These are phyloP conservation scores for Drosophila lacertosa DNA, from an alignment of 1,140 invertebrate species.

Conservation along the genomic window DNA sequence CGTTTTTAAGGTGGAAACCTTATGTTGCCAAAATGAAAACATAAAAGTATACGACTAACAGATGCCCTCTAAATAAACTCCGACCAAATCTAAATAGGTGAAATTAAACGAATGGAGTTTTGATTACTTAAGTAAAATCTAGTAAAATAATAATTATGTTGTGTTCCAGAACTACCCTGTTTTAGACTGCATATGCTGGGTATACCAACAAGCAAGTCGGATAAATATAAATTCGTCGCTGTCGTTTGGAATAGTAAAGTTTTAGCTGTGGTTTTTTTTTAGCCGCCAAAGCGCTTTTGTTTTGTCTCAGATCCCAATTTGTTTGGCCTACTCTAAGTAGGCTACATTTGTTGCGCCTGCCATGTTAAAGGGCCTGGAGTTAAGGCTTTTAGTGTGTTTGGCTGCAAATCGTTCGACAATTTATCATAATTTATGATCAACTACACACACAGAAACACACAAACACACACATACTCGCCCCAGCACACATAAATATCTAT, in stretches of 20 bases:
- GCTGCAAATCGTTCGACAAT: conserved; percentile 53
- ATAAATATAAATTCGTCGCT: conserved; percentile 40
- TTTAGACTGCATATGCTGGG: neutral
- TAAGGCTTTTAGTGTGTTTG: conserved; percentile 48
- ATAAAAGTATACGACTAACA: neutral
- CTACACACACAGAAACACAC: conserved; percentile 9
- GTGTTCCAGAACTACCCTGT: too few relatives aligned
- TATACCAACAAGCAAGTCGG: conserved; percentile 42
- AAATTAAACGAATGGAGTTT: too few relatives aligned
- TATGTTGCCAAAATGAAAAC: conserved; percentile 31
- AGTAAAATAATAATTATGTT: too few relatives aligned
- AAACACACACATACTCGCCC: conserved; percentile 12
- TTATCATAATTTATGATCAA: conserved; percentile 69
- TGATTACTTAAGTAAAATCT: too few relatives aligned
- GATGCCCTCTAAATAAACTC: conserved; percentile 10
- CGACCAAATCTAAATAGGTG: too few relatives aligned
- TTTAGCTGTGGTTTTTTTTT: conserved; percentile 23
- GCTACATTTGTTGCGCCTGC: conserved; percentile 27
- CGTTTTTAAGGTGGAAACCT: conserved; percentile 73
- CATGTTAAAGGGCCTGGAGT: conserved; percentile 54
- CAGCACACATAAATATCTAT: conserved; percentile 72
- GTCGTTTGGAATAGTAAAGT: conserved; percentile 34
- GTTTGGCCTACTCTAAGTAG: conserved; percentile 49
- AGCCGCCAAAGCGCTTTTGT: conserved; percentile 61
- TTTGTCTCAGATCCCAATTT: conserved; percentile 60